Conservation (phyloP, 2,888 invertebrate species). For the Unio delphinus region DNA sequence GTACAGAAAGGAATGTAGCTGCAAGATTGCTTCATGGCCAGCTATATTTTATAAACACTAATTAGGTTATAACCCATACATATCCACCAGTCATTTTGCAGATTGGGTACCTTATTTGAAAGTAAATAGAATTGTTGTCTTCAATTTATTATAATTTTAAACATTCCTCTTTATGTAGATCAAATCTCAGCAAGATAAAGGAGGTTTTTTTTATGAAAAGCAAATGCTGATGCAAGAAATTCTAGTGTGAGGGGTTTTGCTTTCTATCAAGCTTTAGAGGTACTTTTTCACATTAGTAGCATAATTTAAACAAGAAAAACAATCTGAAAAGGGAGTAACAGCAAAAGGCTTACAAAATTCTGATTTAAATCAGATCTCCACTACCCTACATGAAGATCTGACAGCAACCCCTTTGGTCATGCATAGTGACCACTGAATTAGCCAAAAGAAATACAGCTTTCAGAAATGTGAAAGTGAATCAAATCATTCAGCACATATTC, state of each 20-base stretch:
- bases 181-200: constrained; percentile 6
- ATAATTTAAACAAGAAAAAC: constrained; percentile 14
- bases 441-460: no score
- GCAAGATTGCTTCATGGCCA: constrained; percentile 5
- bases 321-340: constrained; percentile 8
- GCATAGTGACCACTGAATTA: no score
- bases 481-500: no score
- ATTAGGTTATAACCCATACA: constrained; percentile 11
- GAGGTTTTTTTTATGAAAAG: constrained; percentile 6
- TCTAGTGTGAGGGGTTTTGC: constrained; percentile 9
- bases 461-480: no score
- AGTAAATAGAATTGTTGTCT: constrained; percentile 8
- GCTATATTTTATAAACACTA: constrained; percentile 6
- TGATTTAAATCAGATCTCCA: no score
- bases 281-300: constrained; percentile 1
- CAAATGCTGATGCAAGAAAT: constrained; percentile 8
- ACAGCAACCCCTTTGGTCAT: no score
- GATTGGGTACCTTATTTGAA: constrained; percentile 10
- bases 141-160: constrained; percentile 12
- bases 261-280: constrained; percentile 9
- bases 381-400: no score
- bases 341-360: no score
- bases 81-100: constrained; percentile 12
- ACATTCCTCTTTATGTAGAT: constrained; percentile 13
- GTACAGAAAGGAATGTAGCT: constrained; percentile 6